phyloP scores from a whole-genome alignment of 2,797 vertebrate genomes.

The Tiaroga cobitis region DNA sequence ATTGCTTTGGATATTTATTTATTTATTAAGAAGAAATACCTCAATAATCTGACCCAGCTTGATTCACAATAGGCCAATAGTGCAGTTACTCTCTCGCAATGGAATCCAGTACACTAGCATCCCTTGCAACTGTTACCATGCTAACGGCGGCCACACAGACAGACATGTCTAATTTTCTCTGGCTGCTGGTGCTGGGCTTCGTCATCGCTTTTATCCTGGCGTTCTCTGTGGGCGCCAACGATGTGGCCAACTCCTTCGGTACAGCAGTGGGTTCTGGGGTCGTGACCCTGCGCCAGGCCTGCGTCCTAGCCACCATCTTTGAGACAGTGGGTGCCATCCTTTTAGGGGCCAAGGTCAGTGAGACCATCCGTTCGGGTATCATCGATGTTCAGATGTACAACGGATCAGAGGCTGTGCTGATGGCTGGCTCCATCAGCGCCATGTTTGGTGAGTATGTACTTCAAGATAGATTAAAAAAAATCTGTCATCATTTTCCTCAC shows the following conservation, averaged over 20 bases:
- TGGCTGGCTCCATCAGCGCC: slow-evolving; percentile 92
- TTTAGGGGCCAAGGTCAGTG: slow-evolving; percentile 92
- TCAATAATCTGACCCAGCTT: slow-evolving; percentile 61
- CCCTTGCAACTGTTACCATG: slow-evolving; percentile 68
- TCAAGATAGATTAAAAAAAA: background rate
- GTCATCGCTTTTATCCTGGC: slow-evolving; percentile 93
- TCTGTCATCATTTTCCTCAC: background rate
- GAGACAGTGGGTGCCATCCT: slow-evolving; percentile 93
- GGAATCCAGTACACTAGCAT: slow-evolving; percentile 72
- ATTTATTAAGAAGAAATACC: slow-evolving; percentile 72
- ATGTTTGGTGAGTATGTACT: slow-evolving; percentile 86
- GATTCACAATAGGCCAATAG: slow-evolving; percentile 3
- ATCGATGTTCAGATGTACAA: slow-evolving; percentile 90
- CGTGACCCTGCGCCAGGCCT: slow-evolving; percentile 92
- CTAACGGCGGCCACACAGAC: slow-evolving; percentile 60
- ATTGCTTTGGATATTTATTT: slow-evolving; percentile 65
- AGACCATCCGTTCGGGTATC: slow-evolving; percentile 94
- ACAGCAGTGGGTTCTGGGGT: slow-evolving; percentile 96
- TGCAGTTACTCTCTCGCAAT: slow-evolving; percentile 62
- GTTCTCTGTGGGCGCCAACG: slow-evolving; percentile 96
- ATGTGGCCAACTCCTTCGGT: slow-evolving; percentile 98
- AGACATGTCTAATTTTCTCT: slow-evolving; percentile 75
- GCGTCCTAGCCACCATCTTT: slow-evolving; percentile 90
- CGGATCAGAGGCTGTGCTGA: slow-evolving; percentile 79
- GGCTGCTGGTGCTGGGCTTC: slow-evolving; percentile 91